Conservation (phyloP, 1,140 invertebrate species). For the Zaprionus ornatus region DNA sequence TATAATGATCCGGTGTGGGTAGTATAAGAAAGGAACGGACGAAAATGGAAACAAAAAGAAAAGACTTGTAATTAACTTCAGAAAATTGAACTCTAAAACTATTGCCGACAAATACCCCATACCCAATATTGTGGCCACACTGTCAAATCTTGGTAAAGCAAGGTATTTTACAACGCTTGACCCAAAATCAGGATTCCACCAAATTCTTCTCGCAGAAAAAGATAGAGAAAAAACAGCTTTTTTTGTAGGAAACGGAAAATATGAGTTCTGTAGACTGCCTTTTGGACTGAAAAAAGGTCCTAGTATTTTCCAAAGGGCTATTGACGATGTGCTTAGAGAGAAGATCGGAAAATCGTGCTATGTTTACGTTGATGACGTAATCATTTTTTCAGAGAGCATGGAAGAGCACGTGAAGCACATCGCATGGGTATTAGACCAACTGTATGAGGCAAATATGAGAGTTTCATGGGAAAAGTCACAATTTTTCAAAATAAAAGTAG, state of each 20-base stretch:
- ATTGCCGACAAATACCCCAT: neutral
- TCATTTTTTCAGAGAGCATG: too few relatives aligned
- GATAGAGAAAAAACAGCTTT: neutral
- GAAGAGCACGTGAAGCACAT: too few relatives aligned
- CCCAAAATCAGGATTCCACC: neutral
- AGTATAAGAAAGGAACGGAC: neutral
- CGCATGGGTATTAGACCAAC: too few relatives aligned
- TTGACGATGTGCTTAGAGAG: too few relatives aligned
- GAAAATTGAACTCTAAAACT: constrained; percentile 1
- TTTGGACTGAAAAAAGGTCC: neutral
- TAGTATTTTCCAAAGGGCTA: too few relatives aligned
- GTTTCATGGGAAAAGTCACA: too few relatives aligned
- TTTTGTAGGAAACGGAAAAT: neutral
- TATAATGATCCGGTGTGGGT: neutral
- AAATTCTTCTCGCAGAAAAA: neutral
- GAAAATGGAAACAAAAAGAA: neutral
- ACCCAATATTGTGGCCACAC: neutral
- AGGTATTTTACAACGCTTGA: constrained; percentile 36
- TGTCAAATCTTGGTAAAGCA: neutral
- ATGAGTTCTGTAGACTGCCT: neutral
- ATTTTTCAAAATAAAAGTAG: too few relatives aligned
- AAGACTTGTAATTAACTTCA: constrained; percentile 5
- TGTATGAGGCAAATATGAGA: too few relatives aligned
- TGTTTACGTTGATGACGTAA: too few relatives aligned
- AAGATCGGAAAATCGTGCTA: too few relatives aligned